These are phyloP conservation scores for Pocota personata DNA, from an alignment of 2,888 invertebrate species.

Conservation along the genomic window DNA sequence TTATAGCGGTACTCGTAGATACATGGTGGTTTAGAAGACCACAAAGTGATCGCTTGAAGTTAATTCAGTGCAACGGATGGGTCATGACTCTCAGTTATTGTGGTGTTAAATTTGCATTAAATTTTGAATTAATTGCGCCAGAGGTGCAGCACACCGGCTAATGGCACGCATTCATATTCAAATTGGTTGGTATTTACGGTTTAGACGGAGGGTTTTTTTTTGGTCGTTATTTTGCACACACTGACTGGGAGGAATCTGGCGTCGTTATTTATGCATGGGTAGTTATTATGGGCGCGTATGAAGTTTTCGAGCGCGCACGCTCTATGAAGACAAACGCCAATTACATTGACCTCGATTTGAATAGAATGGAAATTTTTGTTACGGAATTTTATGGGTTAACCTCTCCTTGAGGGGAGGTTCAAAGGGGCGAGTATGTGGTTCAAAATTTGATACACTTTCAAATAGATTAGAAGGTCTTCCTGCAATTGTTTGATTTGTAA, in stretches of 20 bases:
- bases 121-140: slow-evolving; percentile 62
- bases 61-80: slow-evolving; percentile 45
- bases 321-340: slow-evolving; percentile 10
- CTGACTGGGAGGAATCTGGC: slow-evolving; percentile 27
- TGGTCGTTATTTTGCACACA: slow-evolving; percentile 19
- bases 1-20: not conserved
- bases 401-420: not conserved
- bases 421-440: not conserved
- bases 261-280: slow-evolving; percentile 43
- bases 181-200: slow-evolving; percentile 62
- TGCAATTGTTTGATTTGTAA: slow-evolving; percentile 1
- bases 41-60: slow-evolving; percentile 34
- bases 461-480: slow-evolving; percentile 5
- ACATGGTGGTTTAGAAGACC: not conserved
- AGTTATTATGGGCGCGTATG: slow-evolving; percentile 27
- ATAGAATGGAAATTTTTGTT: not conserved
- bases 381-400: slow-evolving; percentile 13
- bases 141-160: slow-evolving; percentile 59
- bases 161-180: slow-evolving; percentile 68
- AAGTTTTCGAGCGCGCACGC: not conserved
- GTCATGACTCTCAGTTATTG: slow-evolving; percentile 28
- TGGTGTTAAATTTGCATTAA: slow-evolving; percentile 55
- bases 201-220: slow-evolving; percentile 15
- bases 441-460: slow-evolving; percentile 7
- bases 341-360: slow-evolving; percentile 34